A percentile compares a stretch with the other conserved stretches of the same genome.
Evolutionary conservation across 2,797 vertebrate species (phyloP).

Genomic region (Danio aesculapii): DNA sequence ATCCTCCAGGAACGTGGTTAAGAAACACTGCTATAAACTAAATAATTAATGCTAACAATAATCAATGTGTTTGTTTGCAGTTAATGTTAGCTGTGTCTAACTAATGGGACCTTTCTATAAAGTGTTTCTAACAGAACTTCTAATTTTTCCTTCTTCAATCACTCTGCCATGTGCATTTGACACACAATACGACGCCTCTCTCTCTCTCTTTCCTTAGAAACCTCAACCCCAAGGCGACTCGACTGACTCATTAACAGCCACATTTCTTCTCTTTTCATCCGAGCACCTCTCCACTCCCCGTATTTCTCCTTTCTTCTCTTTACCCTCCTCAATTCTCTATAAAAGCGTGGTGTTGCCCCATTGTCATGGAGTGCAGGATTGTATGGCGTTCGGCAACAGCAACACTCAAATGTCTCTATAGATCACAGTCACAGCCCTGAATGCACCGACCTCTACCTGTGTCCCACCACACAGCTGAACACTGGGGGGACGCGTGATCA

Average conservation of each 20-base stretch:
- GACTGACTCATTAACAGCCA: slow-evolving; percentile 64
- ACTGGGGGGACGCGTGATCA: slow-evolving; percentile 41
- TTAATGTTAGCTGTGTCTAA: too few species aligned
- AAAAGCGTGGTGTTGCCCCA: slow-evolving; percentile 66
- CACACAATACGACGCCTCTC: background rate
- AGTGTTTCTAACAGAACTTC: background rate
- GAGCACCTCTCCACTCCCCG: slow-evolving; percentile 30
- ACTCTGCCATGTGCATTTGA: slow-evolving; percentile 1
- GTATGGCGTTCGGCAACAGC: slow-evolving; percentile 69
- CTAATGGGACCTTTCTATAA: too few species aligned
- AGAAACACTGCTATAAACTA: too few species aligned
- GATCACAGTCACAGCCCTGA: slow-evolving; percentile 56
- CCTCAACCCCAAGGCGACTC: slow-evolving; percentile 56
- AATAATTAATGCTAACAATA: too few species aligned
- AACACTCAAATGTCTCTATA: slow-evolving; percentile 47
- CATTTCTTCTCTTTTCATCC: slow-evolving; percentile 55
- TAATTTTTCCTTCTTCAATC: background rate
- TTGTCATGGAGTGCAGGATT: slow-evolving; percentile 76
- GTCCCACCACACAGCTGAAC: slow-evolving; percentile 56
- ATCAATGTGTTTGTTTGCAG: too few species aligned
- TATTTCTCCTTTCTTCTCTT: slow-evolving; percentile 37
- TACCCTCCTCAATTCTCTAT: slow-evolving; percentile 63
- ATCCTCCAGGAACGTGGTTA: too few species aligned
- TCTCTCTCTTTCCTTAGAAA: slow-evolving; percentile 63
- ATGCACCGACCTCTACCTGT: slow-evolving; percentile 67